A percentile compares a stretch with the other conserved stretches of the same genome.
phyloP scores from a whole-genome alignment of 2,113 vertebrate species.

The Oreochromis spilurus region DNA sequence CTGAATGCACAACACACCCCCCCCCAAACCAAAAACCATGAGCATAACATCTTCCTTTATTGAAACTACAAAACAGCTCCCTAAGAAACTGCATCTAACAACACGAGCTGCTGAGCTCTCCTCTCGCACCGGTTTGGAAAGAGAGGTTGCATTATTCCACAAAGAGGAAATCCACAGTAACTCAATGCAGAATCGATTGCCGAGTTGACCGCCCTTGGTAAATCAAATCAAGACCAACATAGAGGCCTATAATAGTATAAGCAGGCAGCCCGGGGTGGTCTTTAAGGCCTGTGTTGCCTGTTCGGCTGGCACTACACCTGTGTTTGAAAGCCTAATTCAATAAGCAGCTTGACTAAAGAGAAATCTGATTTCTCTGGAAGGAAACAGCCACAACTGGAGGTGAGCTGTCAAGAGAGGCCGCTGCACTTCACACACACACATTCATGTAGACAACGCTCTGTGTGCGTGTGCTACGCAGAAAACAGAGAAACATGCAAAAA shows the following conservation, averaged over 20 bases:
- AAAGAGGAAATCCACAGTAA: slow-evolving; percentile 55
- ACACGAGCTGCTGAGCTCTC: not conserved
- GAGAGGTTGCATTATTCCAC: slow-evolving; percentile 32
- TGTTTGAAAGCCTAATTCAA: slow-evolving; percentile 61
- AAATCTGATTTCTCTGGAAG: slow-evolving; percentile 56
- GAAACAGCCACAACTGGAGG: slow-evolving; percentile 16
- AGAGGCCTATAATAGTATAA: slow-evolving; percentile 61
- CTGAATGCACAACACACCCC: not conserved
- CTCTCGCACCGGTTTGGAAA: slow-evolving; percentile 1
- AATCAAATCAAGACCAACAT: slow-evolving; percentile 64
- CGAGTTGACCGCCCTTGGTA: slow-evolving; percentile 50
- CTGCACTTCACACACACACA: not conserved
- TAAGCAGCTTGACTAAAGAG: slow-evolving; percentile 51
- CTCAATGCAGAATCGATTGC: slow-evolving; percentile 60
- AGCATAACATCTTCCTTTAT: not conserved
- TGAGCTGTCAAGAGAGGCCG: slow-evolving; percentile 14
- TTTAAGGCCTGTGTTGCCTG: slow-evolving; percentile 56
- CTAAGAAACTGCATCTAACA: not conserved
- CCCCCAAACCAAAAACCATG: not conserved
- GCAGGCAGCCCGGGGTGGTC: slow-evolving; percentile 54
- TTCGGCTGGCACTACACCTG: slow-evolving; percentile 48
- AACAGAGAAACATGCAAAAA: not conserved
- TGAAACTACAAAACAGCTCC: not conserved
- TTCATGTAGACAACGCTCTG: not conserved
- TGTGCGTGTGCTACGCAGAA: not conserved